phyloP scores from a whole-genome alignment of 2,113 vertebrate genomes.

The Hemiprocne comata region DNA sequence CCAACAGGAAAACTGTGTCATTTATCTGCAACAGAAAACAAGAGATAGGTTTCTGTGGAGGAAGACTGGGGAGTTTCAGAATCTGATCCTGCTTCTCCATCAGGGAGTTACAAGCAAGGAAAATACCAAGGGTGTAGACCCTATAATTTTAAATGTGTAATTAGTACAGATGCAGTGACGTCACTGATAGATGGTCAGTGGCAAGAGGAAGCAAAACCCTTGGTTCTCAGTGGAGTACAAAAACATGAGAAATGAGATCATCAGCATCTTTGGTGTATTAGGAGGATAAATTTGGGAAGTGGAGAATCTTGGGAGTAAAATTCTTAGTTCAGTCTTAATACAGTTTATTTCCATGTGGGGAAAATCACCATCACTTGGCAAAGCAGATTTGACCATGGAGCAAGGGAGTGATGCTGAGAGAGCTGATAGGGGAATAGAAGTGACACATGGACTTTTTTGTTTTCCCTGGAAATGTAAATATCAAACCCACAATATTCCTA shows the following conservation, averaged over 20 bases:
- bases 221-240: neutral
- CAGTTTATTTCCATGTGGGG: neutral
- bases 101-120: neutral
- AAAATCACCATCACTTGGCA: neutral
- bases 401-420: slow-evolving; percentile 24
- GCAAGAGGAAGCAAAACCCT: neutral
- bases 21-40: slow-evolving; percentile 57
- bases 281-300: neutral
- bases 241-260: neutral
- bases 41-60: neutral
- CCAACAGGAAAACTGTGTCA: slow-evolving; percentile 15
- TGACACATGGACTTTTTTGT: neutral
- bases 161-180: neutral
- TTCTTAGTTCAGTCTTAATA: neutral
- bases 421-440: neutral
- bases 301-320: neutral
- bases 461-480: neutral
- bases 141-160: neutral
- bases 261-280: neutral
- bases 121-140: neutral
- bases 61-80: neutral
- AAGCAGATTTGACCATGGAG: neutral
- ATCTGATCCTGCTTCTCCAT: neutral
- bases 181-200: neutral
- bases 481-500: neutral